A percentile compares a stretch with the other conserved stretches of the same genome.
Conservation (phyloP, 2,113 vertebrate species). For the Hydropotes inermis region DNA sequence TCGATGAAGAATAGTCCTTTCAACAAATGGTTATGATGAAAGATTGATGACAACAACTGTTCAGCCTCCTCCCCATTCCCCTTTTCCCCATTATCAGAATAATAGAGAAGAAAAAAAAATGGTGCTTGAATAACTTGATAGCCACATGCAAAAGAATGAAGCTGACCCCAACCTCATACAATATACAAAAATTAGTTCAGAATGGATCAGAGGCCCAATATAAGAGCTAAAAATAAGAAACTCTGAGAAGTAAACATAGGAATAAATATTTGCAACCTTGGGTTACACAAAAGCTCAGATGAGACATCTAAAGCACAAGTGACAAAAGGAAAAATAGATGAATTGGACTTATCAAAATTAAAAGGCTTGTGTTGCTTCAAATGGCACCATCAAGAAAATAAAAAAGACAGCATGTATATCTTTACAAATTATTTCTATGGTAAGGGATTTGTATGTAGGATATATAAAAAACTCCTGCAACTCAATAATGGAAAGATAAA, state of each 20-base stretch:
- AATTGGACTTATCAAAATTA: neutral
- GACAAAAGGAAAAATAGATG: neutral
- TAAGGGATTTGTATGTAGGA: neutral
- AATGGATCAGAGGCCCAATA: neutral
- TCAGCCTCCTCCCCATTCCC: neutral
- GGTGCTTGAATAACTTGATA: neutral
- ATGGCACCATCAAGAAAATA: neutral
- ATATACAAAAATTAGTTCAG: neutral
- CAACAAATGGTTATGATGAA: neutral
- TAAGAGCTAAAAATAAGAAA: neutral
- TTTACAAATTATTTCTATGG: neutral
- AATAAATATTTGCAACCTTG: conserved; percentile 2
- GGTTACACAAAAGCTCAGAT: neutral
- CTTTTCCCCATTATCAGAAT: neutral
- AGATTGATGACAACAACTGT: neutral
- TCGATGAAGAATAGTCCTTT: neutral
- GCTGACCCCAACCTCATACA: neutral
- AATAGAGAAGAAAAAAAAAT: neutral
- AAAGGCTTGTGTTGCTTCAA: neutral
- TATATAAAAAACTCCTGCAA: neutral
- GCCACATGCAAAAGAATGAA: neutral
- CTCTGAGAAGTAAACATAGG: neutral
- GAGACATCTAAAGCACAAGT: neutral
- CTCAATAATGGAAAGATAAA: neutral
- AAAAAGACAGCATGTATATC: neutral